These are phyloP conservation scores for Halcyon malimbica DNA, from an alignment of 2,113 vertebrate genomes.

Conservation along the genomic window DNA sequence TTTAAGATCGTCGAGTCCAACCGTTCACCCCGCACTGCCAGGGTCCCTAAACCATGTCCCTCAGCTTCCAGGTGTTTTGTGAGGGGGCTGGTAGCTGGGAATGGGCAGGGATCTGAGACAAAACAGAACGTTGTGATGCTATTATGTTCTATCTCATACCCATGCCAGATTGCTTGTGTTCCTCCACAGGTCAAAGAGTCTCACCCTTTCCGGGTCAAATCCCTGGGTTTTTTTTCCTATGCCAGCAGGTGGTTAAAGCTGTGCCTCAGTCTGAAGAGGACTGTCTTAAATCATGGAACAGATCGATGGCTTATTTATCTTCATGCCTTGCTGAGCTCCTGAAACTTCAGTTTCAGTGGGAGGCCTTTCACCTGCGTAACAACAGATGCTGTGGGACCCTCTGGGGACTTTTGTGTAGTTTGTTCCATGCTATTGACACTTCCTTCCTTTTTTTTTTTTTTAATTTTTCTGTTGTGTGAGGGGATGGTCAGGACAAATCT, in stretches of 20 bases:
- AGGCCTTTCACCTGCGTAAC: neutral
- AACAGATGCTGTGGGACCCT: neutral
- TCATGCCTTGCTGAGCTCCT: neutral
- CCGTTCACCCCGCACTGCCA: too few species aligned
- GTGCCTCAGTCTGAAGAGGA: rapidly evolving
- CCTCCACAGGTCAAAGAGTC: neutral
- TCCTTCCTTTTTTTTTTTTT: neutral
- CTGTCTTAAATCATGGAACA: neutral
- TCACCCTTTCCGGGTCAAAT: neutral
- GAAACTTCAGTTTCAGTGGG: neutral
- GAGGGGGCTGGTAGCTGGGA: neutral
- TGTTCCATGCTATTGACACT: neutral
- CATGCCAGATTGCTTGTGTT: too few species aligned
- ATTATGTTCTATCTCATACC: rapidly evolving
- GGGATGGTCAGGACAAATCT: neutral
- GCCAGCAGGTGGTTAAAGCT: neutral
- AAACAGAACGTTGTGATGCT: neutral
- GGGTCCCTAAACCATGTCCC: too few species aligned
- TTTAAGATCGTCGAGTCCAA: too few species aligned
- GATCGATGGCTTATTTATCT: neutral
- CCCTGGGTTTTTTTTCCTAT: neutral
- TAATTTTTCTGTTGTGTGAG: neutral
- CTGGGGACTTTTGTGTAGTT: neutral
- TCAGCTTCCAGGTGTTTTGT: neutral
- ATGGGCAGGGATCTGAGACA: neutral